Evolutionary conservation across 2,797 vertebrate genomes (phyloP), one percentile per base, ranked within the genome.

Genomic region (Sebastes hopkinsi): DNA sequence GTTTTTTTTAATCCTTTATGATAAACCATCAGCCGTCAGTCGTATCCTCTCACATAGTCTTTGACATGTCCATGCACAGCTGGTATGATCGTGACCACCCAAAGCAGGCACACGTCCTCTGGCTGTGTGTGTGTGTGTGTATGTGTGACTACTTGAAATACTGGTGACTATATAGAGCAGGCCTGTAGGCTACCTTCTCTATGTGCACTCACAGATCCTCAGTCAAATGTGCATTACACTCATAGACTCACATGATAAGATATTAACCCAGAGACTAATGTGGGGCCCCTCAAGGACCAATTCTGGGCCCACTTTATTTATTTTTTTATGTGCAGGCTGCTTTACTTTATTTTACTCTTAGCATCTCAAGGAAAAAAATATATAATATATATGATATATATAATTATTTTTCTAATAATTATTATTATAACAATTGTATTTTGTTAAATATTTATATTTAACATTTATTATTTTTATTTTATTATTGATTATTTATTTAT

Each of bases 21-120:
- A 73, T 77, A 32, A 84, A 83, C 13, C 62, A 13, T 72, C 60
- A 65, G 67, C 34, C 72, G 79, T 38, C 36, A 38, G 81, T 77
- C 59, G 1, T 66, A 58, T 72, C 70, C n/a, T 72, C 30, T 79
- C 72, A 62, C 59, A 34, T 22, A 34, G 32, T 36, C 14, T 22
- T 38, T 84, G 74, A 79, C 72, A 54, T 69, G 60, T 30, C 58
- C 50, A 27, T 72, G 59, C 61, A 74, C 73, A 80, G 81, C 82
- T 82, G 79, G 77, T 72, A 54, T 80, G 52, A 56, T 74, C 10
- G 56, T 59, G 54, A 87, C 77, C 23, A 67, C 14, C 42, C 52
- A 67, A 50, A 75, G 34, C 67, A 80, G 72, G 60, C 23, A 34
- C 68, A 66, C 10, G 4, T 72, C 75, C 75, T 70, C 36, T 2